Conservation (phyloP, 1,140 invertebrate species). For the Zaprionus camerounensis region DNA sequence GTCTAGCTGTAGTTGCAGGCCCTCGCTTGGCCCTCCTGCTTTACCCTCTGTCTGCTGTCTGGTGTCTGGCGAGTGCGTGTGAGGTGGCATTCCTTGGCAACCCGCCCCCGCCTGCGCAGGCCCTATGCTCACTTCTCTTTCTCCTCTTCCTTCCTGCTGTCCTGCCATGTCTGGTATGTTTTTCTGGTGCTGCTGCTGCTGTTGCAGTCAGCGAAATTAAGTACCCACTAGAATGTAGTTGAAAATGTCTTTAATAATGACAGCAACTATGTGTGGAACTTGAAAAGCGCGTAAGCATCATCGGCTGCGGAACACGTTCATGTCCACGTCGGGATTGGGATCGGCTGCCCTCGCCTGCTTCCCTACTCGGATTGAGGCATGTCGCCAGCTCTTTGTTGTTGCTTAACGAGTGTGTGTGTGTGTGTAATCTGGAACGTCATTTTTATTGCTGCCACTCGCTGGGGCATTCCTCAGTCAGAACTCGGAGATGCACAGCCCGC, state of each 20-base stretch:
- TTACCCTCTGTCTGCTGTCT: not conserved
- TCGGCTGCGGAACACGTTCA: constrained; percentile 67
- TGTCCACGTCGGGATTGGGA: constrained; percentile 23
- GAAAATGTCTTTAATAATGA: constrained; percentile 84
- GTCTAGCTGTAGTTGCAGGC: constrained; percentile 23
- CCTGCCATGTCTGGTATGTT: constrained; percentile 1
- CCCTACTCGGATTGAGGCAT: constrained; percentile 4
- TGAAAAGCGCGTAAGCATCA: constrained; percentile 83
- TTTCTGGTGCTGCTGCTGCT: constrained; percentile 16
- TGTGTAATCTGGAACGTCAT: constrained; percentile 78
- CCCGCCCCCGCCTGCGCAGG: not conserved
- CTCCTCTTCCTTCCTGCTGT: not conserved
- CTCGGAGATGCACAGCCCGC: constrained; percentile 14
- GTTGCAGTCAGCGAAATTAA: constrained; percentile 68
- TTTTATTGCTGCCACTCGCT: constrained; percentile 82
- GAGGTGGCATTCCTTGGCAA: constrained; percentile 43
- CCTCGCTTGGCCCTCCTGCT: too few species aligned
- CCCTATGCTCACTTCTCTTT: not conserved
- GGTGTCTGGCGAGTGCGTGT: constrained; percentile 36
- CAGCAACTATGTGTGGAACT: constrained; percentile 83
- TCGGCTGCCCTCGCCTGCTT: not conserved
- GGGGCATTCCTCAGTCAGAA: constrained; percentile 62
- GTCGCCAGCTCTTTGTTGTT: constrained; percentile 16
- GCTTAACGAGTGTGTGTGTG: constrained; percentile 39
- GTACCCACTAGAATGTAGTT: constrained; percentile 83